These are phyloP conservation scores for Microcebus griseorufus DNA, from an alignment of 2,113 vertebrate species.

Conservation along the genomic window DNA sequence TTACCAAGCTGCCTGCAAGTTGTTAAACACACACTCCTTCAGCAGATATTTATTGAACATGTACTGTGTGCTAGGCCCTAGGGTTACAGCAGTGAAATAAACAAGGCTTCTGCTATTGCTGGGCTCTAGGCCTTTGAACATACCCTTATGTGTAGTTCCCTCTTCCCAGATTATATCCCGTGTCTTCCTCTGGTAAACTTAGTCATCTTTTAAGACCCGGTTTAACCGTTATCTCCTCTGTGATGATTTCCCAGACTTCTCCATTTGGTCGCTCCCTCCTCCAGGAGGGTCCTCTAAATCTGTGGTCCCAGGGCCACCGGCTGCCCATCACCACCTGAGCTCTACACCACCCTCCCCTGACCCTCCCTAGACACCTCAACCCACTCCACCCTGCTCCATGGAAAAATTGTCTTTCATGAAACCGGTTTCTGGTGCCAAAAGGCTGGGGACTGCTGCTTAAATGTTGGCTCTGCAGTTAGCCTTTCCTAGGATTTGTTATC, in stretches of 20 bases:
- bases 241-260: not conserved
- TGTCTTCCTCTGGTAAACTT: not conserved
- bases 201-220: not conserved
- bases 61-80: not conserved
- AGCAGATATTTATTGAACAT: conserved; percentile 24
- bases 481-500: not conserved
- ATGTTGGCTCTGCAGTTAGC: not conserved
- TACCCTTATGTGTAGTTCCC: not conserved
- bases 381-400: no score
- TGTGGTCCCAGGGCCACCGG: no score
- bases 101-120: not conserved
- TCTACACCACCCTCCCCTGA: no score
- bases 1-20: not conserved
- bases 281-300: not conserved
- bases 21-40: conserved; percentile 38
- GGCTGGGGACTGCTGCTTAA: not conserved
- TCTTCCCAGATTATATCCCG: not conserved
- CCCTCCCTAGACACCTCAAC: no score
- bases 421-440: no score
- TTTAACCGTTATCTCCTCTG: not conserved
- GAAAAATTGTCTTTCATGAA: no score
- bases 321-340: no score
- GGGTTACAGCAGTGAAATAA: not conserved
- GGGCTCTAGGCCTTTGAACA: not conserved
- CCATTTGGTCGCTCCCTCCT: not conserved